Base-by-base conservation (phyloP, 2,797 vertebrate genomes). In the Schizothorax lantsangensis region DNA sequence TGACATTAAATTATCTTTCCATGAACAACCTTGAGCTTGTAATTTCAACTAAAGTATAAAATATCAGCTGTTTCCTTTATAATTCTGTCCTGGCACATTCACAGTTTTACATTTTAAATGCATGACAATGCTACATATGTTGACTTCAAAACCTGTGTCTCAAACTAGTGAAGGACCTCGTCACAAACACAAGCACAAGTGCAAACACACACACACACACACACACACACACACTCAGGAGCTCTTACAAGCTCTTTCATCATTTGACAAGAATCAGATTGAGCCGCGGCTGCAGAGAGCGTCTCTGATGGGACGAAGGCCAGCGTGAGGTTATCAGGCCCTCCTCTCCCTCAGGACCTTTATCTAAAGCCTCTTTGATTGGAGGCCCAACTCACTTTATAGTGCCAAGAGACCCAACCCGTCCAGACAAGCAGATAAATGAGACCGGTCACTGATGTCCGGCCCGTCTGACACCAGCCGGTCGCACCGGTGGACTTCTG, bases 251-350 rank as follows among this genome's bases (percentile, higher is more conserved):
- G 75, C 84, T 84, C 89, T 90, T 91, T 91, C 91, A 91, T 92
- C 89, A 92, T 90, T 89, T 89, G 91, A 90, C 91, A 90, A 89
- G 90, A 81, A 91, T 90, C 89, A 88, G 89, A 88, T 88, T 89
- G 88, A 89, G 84, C 83, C n/a, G 49, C 21, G 77, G 83, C 71
- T 87, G 87, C 52, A 83, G 88, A 89, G 86, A 68, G 69, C 69
- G 30, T 45, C 83, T 88, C 59, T 77, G 85, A 87, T 88, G 77
- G 82, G 82, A 85, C 74, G 38, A 62, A 83, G 88, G 81, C 81
- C 86, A 87, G 78, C 81, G 36, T 81, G 68, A 90, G 85, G 86
- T 88, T 89, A 89, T 89, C 88, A 81, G 59, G 62, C 82, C 87
- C 62, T 85, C 72, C 73, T 84, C 79, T 72, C 83, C 82, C 38